These are phyloP conservation scores for Tribolium freemani DNA, from an alignment of 2,888 invertebrate genomes.

Conservation along the genomic window DNA sequence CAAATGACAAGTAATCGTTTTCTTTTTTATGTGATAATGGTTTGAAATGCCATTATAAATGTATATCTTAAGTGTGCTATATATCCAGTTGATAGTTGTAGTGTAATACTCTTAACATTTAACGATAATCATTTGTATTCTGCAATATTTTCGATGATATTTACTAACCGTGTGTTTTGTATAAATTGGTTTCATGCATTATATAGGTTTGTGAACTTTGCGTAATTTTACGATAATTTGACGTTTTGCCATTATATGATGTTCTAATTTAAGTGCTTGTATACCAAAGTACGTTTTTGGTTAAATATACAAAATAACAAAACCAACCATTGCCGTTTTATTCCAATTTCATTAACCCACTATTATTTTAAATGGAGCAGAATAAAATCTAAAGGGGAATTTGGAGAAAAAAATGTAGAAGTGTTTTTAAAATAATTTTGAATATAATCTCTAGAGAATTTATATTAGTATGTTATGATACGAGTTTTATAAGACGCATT, in stretches of 20 bases:
- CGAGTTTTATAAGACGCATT: no score
- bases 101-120: conserved; percentile 46
- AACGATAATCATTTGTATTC: conserved; percentile 47
- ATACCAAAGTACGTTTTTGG: conserved; percentile 60
- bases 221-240: conserved; percentile 47
- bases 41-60: conserved; percentile 65
- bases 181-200: conserved; percentile 26
- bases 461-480: no score
- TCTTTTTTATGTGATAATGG: conserved; percentile 60
- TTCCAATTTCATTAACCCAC: background rate
- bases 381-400: no score
- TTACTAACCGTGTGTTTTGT: conserved; percentile 38
- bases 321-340: background rate
- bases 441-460: no score
- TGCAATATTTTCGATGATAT: conserved; percentile 44
- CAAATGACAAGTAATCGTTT: conserved; percentile 54
- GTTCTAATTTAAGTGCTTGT: conserved; percentile 57
- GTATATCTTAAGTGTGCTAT: conserved; percentile 67
- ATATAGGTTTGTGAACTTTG: conserved; percentile 25
- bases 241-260: conserved; percentile 53
- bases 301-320: conserved; percentile 53
- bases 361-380: no score
- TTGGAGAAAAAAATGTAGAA: no score
- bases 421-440: no score
- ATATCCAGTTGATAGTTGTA: conserved; percentile 52